Conservation (phyloP, 2,113 vertebrate species). For the Centropus unirufus region DNA sequence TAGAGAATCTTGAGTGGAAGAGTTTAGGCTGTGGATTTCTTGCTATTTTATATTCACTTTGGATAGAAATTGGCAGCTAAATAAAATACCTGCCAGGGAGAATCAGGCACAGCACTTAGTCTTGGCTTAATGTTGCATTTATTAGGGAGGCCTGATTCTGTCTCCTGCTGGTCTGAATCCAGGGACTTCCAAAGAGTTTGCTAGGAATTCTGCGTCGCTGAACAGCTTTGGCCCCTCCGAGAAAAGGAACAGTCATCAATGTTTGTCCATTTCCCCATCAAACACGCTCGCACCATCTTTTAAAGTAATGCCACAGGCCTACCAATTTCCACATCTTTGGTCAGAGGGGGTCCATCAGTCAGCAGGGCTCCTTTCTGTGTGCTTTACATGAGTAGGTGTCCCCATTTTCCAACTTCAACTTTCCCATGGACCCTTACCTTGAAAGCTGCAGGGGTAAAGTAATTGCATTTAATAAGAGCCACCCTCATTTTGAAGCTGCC, state of each 20-base stretch:
- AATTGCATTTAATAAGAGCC: slow-evolving; percentile 26
- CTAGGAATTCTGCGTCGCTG: not conserved
- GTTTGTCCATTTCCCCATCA: not conserved
- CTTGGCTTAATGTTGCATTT: not conserved
- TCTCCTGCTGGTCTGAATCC: not conserved
- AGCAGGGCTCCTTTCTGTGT: not conserved
- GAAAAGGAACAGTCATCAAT: not conserved
- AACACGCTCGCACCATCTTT: not conserved
- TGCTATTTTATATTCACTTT: not conserved
- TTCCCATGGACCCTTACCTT: not conserved
- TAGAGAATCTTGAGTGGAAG: not conserved
- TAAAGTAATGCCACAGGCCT: not conserved
- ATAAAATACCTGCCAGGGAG: not conserved
- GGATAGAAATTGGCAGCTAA: not conserved
- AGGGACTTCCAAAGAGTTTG: not conserved
- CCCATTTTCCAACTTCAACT: not conserved
- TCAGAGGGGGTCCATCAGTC: not conserved
- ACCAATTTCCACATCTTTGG: not conserved
- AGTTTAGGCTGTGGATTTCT: not conserved
- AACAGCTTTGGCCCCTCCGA: not conserved
- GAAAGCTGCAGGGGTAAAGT: not conserved
- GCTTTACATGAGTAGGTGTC: not conserved
- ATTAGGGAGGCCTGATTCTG: slow-evolving; percentile 27
- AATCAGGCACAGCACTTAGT: not conserved
- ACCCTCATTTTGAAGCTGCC: slow-evolving; percentile 27